These are phyloP conservation scores for Hydraecia micacea DNA, from an alignment of 2,888 invertebrate genomes.

Conservation along the genomic window DNA sequence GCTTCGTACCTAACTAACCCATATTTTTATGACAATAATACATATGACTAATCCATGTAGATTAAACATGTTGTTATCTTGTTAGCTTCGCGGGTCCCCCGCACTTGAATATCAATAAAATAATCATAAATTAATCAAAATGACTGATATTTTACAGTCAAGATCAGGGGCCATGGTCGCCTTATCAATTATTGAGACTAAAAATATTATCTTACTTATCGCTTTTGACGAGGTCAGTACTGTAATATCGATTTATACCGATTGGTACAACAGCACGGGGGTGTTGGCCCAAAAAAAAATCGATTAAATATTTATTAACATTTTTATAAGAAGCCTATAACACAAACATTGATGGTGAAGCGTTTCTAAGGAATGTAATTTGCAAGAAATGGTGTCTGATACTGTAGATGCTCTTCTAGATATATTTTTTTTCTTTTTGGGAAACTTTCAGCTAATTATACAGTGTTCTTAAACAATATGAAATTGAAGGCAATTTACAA, in stretches of 20 bases:
- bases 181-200: slow-evolving; percentile 22
- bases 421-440: too few relatives aligned
- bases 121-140: slow-evolving; percentile 1
- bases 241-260: slow-evolving; percentile 5
- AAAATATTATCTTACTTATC: slow-evolving; percentile 13
- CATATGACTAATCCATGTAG: not conserved
- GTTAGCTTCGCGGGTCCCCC: not conserved
- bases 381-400: not conserved
- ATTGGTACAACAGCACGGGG: not conserved
- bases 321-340: not conserved
- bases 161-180: slow-evolving; percentile 35
- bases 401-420: not conserved
- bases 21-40: slow-evolving; percentile 8
- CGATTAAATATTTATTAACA: not conserved
- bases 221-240: slow-evolving; percentile 15
- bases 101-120: slow-evolving; percentile 6
- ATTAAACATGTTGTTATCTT: slow-evolving; percentile 5
- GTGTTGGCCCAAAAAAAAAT: not conserved
- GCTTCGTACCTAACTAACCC: not conserved
- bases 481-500: too few relatives aligned
- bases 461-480: too few relatives aligned
- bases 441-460: too few relatives aligned
- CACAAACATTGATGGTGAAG: not conserved
- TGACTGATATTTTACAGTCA: slow-evolving; percentile 22
- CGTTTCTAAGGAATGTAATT: not conserved